A percentile compares a stretch with the other conserved stretches of the same genome.
phyloP scores from a whole-genome alignment of 2,888 invertebrate genomes.

The Parelbella ahira region DNA sequence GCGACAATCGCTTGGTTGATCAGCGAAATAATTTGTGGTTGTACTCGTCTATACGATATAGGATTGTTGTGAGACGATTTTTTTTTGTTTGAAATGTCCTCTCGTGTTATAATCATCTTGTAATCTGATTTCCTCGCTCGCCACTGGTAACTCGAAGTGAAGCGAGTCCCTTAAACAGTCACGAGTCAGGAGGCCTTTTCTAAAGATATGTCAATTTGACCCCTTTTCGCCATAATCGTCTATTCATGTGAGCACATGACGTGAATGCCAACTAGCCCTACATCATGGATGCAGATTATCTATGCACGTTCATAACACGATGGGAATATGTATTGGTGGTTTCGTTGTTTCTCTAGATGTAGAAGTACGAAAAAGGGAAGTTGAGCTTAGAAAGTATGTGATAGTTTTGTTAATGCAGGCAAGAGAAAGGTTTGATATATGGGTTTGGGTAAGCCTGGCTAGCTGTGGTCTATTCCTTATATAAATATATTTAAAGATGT shows the following conservation, averaged over 20 bases:
- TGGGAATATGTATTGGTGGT: conserved; percentile 22
- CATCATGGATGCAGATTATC: conserved; percentile 35
- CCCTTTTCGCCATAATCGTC: conserved; percentile 44
- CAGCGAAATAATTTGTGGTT: too few relatives aligned
- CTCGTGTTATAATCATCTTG: too few relatives aligned
- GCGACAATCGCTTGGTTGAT: too few relatives aligned
- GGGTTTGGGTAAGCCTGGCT: too few relatives aligned
- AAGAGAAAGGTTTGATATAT: conserved; percentile 21
- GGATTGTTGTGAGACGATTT: too few relatives aligned
- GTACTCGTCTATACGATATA: too few relatives aligned
- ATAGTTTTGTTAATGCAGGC: conserved; percentile 20
- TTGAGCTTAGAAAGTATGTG: conserved; percentile 13
- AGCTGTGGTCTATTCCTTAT: too few relatives aligned
- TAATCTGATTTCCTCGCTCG: too few relatives aligned
- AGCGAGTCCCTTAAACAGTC: conserved; percentile 28
- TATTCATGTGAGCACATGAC: conserved; percentile 39
- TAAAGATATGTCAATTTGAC: conserved; percentile 41
- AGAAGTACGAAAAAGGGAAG: conserved; percentile 19
- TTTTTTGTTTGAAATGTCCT: too few relatives aligned
- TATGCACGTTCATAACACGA: conserved; percentile 32
- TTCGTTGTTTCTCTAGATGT: conserved; percentile 16
- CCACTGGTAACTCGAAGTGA: conserved; percentile 4
- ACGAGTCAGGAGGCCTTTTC: conserved; percentile 33
- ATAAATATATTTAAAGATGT: too few relatives aligned
- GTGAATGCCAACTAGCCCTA: conserved; percentile 39